These are phyloP conservation scores for Peromyscus melanophrys DNA, from an alignment of 2,797 vertebrate species.

Conservation along the genomic window DNA sequence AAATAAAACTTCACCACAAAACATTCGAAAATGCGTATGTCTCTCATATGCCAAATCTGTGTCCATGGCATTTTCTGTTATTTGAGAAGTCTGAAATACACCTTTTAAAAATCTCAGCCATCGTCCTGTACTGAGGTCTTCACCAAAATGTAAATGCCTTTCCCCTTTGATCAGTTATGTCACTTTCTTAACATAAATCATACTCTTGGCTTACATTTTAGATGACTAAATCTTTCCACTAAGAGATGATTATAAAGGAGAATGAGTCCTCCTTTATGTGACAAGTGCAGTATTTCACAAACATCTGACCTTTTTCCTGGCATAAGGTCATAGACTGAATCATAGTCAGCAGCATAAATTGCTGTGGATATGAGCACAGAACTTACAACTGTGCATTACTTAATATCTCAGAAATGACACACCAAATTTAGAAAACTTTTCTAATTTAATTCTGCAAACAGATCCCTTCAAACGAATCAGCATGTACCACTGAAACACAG, in stretches of 20 bases:
- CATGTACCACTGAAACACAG: neutral
- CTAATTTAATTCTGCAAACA: neutral
- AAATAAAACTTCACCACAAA: neutral
- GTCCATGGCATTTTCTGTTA: neutral
- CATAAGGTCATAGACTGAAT: neutral
- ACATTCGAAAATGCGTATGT: accelerated
- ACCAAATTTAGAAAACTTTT: constrained; percentile 24
- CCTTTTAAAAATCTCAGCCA: neutral
- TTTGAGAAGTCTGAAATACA: neutral
- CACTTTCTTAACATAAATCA: neutral
- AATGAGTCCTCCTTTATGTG: neutral
- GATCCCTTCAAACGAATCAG: neutral
- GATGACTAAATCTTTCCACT: constrained; percentile 1
- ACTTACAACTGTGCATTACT: neutral
- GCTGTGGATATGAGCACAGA: neutral
- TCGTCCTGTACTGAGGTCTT: neutral
- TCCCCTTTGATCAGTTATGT: neutral
- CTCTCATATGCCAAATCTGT: neutral
- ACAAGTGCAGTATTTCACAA: neutral
- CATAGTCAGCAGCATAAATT: neutral
- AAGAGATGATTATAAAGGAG: neutral
- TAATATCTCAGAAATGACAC: neutral
- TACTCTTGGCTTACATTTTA: constrained; percentile 6
- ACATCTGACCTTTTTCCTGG: neutral
- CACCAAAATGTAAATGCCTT: neutral